Conservation (phyloP, 2,113 vertebrate species). For the Corapipo altera region DNA sequence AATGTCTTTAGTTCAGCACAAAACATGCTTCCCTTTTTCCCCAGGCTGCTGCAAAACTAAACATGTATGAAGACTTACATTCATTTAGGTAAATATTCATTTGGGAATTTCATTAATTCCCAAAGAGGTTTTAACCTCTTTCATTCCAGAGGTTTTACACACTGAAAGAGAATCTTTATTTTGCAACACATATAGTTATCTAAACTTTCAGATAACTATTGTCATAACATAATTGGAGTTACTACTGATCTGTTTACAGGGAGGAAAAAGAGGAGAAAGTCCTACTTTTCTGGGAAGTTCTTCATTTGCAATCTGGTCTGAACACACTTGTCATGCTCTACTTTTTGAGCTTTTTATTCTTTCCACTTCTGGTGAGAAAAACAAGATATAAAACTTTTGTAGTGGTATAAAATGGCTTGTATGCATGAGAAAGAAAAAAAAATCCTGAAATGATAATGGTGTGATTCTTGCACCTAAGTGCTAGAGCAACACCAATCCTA, state of each 20-base stretch:
- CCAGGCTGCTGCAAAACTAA: conserved; percentile 34
- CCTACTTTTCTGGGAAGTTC: background rate
- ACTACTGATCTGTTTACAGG: background rate
- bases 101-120: background rate
- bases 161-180: background rate
- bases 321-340: background rate
- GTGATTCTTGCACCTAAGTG: background rate
- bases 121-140: background rate
- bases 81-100: background rate
- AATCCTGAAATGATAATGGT: background rate
- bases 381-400: background rate
- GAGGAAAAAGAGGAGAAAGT: background rate
- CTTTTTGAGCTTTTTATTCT: background rate
- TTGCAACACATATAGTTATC: background rate
- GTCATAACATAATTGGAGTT: background rate
- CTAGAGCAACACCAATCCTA: no score
- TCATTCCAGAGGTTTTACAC: background rate
- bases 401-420: background rate
- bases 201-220: background rate
- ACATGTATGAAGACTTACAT: conserved; percentile 16
- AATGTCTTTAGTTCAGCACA: background rate
- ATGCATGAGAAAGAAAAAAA: background rate
- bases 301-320: background rate
- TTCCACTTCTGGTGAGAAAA: background rate
- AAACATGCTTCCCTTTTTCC: background rate